Evolutionary conservation across 2,113 vertebrate genomes (phyloP), one percentile per base, ranked within the genome.

Genomic region (Leptodactylus fuscus): DNA sequence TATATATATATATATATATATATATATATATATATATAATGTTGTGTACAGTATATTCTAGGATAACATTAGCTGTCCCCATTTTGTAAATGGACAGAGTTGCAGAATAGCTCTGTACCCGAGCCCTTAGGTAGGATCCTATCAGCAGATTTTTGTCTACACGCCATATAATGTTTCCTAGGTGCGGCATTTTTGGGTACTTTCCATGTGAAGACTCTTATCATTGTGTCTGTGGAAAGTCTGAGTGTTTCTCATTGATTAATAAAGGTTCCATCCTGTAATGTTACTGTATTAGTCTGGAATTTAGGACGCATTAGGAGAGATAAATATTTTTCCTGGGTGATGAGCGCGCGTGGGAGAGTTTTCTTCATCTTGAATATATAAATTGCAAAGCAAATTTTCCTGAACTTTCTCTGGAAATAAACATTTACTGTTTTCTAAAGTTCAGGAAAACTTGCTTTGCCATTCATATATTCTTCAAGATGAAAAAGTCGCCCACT

Each of bases 261-360:
- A 41, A 16, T 74, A 58, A 13, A 41, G 32, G 22, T 24, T 24
- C 32, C 51, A 79, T 48, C 16, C 46, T 20, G 38, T 51, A 36
- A 55, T 36, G 27, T 55, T 36, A 58, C 18, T 24, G 6, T 38
- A 79, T 38, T 41, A 5, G 5, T 36, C 32, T 53, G 48, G 48
- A 36, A 76, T 76, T 76, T 76, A 36, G 20, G n/a, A 10, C n/a
- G 7, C 48, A 36, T n/a, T 79, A 16, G 38, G 20, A 34, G 34
- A 20, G 16, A 79, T 79, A 58, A 78, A 58, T 79, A 79, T 78
- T 78, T 78, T 38, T 55, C 11, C 46, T 15, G 32, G 34, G 51
- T 38, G 53, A 11, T 79, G 51, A 13, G 6, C 16, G 76, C 16
- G 32, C 36, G 46, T 77, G 32, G 49, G 75, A 9, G 18, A 22